Evolutionary conservation across 64 coral and sea anemone species (phyloP).

Genomic region (Stichodactyla mertensii): DNA sequence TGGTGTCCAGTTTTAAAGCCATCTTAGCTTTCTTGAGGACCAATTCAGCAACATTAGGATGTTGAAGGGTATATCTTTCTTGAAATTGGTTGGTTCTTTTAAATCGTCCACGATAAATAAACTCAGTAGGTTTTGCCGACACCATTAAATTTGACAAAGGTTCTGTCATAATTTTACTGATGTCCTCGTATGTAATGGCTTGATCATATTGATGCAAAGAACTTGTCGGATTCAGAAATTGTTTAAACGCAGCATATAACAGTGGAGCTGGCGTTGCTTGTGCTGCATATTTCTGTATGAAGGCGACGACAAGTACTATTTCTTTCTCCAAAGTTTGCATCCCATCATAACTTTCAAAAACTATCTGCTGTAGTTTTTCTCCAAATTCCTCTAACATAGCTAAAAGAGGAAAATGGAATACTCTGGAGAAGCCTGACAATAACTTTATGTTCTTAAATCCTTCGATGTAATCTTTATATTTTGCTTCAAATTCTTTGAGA

Average conservation of each 20-base stretch:
- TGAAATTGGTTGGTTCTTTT: background rate
- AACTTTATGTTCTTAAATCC: background rate
- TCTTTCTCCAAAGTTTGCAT: slow-evolving; percentile 46
- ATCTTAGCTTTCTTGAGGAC: slow-evolving; percentile 22
- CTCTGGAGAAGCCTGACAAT: slow-evolving; percentile 18
- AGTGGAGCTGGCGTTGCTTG: slow-evolving; percentile 36
- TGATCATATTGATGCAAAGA: background rate
- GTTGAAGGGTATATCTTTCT: slow-evolving; percentile 62
- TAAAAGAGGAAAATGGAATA: slow-evolving; percentile 76
- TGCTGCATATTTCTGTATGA: slow-evolving; percentile 68
- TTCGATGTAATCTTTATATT: slow-evolving; percentile 67
- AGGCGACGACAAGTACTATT: slow-evolving; percentile 53
- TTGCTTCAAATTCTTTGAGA: slow-evolving; percentile 50
- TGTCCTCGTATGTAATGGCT: slow-evolving; percentile 54
- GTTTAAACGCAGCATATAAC: too few relatives aligned
- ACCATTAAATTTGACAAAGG: slow-evolving; percentile 78
- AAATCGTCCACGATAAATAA: background rate
- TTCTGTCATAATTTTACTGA: slow-evolving; percentile 65
- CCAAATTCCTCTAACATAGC: slow-evolving; percentile 72
- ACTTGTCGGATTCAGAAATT: too few relatives aligned
- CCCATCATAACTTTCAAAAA: slow-evolving; percentile 40
- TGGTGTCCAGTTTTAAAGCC: background rate
- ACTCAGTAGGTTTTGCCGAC: slow-evolving; percentile 19
- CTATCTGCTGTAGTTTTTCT: slow-evolving; percentile 41
- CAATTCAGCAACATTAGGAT: slow-evolving; percentile 47